Conservation (phyloP, 2,113 vertebrate genomes). For the Serilophus lunatus region DNA sequence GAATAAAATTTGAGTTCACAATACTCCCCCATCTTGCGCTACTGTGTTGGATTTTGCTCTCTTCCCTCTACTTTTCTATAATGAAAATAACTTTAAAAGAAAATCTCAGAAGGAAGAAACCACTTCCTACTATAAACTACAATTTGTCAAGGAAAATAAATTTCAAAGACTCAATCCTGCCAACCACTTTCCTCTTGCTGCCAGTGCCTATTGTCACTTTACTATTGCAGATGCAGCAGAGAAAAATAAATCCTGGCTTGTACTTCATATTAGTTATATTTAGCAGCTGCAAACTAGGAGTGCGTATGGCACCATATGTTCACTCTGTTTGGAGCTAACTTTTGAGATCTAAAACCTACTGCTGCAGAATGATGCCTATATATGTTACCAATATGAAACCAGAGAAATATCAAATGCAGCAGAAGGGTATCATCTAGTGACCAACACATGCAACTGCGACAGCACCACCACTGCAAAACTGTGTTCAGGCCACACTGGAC, state of each 20-base stretch:
- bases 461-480: background rate
- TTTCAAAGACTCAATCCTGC: background rate
- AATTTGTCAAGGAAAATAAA: conserved; percentile 21
- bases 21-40: background rate
- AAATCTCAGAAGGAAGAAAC: background rate
- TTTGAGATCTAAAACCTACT: background rate
- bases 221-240: background rate
- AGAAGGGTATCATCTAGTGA: conserved; percentile 45
- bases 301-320: background rate
- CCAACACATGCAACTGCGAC: background rate
- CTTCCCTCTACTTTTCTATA: background rate
- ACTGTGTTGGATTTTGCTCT: background rate
- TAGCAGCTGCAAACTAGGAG: conserved; percentile 2
- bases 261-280: background rate
- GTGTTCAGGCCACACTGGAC: background rate
- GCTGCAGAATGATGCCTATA: background rate
- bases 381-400: background rate
- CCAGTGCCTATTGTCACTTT: background rate
- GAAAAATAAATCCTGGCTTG: background rate
- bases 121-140: background rate
- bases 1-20: background rate
- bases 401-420: background rate
- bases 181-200: background rate
- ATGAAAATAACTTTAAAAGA: background rate
- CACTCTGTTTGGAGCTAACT: background rate